phyloP scores from a whole-genome alignment of 2,797 vertebrate species.

The Typhlichthys subterraneus region DNA sequence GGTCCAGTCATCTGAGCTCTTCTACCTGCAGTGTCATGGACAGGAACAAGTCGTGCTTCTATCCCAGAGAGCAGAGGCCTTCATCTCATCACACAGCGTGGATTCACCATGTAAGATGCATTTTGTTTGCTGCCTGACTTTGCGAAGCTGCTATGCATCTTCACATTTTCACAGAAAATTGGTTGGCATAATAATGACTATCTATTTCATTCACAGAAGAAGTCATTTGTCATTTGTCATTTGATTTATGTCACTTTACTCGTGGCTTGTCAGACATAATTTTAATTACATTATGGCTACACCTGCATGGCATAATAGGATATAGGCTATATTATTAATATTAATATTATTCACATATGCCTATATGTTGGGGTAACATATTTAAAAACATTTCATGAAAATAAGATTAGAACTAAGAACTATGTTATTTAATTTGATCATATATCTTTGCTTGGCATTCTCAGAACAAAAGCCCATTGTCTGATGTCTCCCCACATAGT shows the following conservation, averaged over 20 bases:
- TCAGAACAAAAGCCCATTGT: constrained; percentile 54
- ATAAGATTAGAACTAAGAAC: not conserved
- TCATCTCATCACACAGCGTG: constrained; percentile 73
- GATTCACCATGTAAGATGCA: constrained; percentile 82
- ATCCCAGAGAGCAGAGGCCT: constrained; percentile 76
- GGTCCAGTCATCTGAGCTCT: constrained; percentile 78
- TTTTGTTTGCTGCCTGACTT: constrained; percentile 75
- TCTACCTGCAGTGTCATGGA: constrained; percentile 77
- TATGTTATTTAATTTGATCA: too few species aligned
- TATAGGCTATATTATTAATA: not conserved
- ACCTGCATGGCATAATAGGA: not conserved
- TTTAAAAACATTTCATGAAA: not conserved
- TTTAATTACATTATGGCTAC: constrained; percentile 43
- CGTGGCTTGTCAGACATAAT: constrained; percentile 4
- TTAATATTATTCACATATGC: not conserved
- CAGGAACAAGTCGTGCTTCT: constrained; percentile 75
- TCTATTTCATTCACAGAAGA: constrained; percentile 45
- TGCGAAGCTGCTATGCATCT: constrained; percentile 78
- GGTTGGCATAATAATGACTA: constrained; percentile 58
- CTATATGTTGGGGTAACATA: not conserved
- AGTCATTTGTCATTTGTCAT: constrained; percentile 31
- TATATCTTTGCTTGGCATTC: constrained; percentile 30
- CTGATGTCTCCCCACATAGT: constrained; percentile 65
- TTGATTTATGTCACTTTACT: constrained; percentile 20
- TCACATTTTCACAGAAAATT: constrained; percentile 51